Evolutionary conservation across 2,888 invertebrate species (phyloP), one percentile per base, ranked within the genome.

Genomic region (Gisinianus flammeolus): DNA sequence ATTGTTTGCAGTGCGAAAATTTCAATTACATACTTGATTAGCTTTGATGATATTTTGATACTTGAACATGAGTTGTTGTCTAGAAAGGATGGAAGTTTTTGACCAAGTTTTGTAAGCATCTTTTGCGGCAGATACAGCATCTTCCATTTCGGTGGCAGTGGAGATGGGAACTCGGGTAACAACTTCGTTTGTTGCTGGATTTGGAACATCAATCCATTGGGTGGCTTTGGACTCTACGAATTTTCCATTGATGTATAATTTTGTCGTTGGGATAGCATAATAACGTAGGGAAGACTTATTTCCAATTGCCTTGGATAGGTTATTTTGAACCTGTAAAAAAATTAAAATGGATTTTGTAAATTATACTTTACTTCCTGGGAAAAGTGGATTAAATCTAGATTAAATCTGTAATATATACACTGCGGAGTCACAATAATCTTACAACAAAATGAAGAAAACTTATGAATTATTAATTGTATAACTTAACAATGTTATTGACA

Each of bases 231-330:
- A 99, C 81, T 99, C 98, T 80, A 90, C 87, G 88, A 94, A 94
- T 87, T 97, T 92, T 77, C 98, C 98, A 90, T 98, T 93, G 85
- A 99, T 95, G 88, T 94, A 99, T 79, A 98, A 91, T 88, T 98
- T 98, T 28, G 96, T 96, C 6, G 93, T 92, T 0, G 94, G 90
- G 10, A 89, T 87, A 35, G 90, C 87, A 22, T 82, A 79, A 35
- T 62, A 71, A 58, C 76, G 76, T 52, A 70, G n/a, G 19, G 66
- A n/a, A 24, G 62, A 24, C 8, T 68, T 67, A 22, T 26, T 10
- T 12, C 68, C 28, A 24, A 68, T 31, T 54, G 76, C 67, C 6
- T 58, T 72, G 24, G 28, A 22, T n/a, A 52, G 35, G 12, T 5
- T 35, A 35, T 12, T 35, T 22, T 72, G 72, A 24, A 12, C 44